Evolutionary conservation across 2,888 invertebrate genomes (phyloP), one percentile per base, ranked within the genome.

Genomic region (Empis stercorea): DNA sequence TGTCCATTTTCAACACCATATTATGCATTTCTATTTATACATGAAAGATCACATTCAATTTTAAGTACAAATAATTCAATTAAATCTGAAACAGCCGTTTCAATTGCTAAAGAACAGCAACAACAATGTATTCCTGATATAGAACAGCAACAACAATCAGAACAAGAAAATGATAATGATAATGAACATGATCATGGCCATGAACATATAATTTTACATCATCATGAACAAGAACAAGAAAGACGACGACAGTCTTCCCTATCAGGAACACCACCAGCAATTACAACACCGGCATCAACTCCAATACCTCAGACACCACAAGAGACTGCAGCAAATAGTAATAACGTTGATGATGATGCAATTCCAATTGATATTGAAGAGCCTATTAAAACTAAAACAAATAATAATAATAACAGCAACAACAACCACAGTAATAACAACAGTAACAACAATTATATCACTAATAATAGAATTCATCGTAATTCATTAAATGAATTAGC

Each of bases 1-100:
- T 94, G 94, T 66, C 82, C 86, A 47, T 94, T 92, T 66, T 82
- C 87, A 39, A 92, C 93, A 34, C 83, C 87, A 54, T 84, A 91
- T 63, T 76, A 92, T 59, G 91, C 92, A 46, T 87, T 93, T 61
- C 74, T 94, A 56, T 91, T 89, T 67, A 86, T 92, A 44, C 94
- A 94, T 71, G 93, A 94, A 66, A 80, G 88, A 57, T 86, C 88
- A 38, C 92, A 92, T 68, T 70, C 73, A 30, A 59, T 68, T 50
- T 55, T 67, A 14, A 69, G 58, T 48, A 58, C 56, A 17, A 54
- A 53, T 20, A 27, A 9, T 27, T 27, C 48, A 39, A 53, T 54
- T 30, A 57, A 64, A 51, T 50, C 61, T 52, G 54, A 61, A 57
- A 51, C 60, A 52, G 54, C 64, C 59, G 52, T 64, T 70, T 52